A percentile compares a stretch with the other conserved stretches of the same genome.
phyloP scores from a whole-genome alignment of 2,797 vertebrate species.

The Falco concolor region DNA sequence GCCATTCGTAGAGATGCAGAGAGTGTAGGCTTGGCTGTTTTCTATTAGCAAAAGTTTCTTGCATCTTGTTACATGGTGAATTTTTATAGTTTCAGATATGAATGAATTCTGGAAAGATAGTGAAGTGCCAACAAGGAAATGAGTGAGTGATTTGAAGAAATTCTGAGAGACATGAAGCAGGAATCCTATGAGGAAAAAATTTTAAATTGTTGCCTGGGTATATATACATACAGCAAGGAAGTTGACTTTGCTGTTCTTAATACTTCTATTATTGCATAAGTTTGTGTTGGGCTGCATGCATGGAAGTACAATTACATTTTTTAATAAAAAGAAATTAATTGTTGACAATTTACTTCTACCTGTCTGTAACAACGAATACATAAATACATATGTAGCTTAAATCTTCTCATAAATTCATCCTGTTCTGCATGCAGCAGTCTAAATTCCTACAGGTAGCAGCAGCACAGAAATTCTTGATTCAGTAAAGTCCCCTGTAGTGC shows the following conservation, averaged over 20 bases:
- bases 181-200: background rate
- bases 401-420: background rate
- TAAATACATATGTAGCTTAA: background rate
- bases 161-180: background rate
- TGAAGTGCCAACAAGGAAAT: background rate
- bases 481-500: background rate
- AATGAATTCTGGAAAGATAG: background rate
- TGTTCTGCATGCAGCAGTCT: background rate
- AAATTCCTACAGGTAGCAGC: background rate
- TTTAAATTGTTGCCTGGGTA: background rate
- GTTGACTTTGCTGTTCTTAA: background rate
- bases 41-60: background rate
- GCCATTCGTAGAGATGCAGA: background rate
- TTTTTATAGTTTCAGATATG: background rate
- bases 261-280: background rate
- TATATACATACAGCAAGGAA: fast-evolving
- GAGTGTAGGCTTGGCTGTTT: background rate
- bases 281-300: background rate
- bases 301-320: background rate
- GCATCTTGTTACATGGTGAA: fast-evolving
- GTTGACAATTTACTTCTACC: background rate
- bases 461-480: background rate
- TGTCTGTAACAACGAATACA: background rate
- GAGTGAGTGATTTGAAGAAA: background rate
- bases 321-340: background rate